These are phyloP conservation scores for Amazona vittata DNA, from an alignment of 2,113 vertebrate genomes.

Conservation along the genomic window DNA sequence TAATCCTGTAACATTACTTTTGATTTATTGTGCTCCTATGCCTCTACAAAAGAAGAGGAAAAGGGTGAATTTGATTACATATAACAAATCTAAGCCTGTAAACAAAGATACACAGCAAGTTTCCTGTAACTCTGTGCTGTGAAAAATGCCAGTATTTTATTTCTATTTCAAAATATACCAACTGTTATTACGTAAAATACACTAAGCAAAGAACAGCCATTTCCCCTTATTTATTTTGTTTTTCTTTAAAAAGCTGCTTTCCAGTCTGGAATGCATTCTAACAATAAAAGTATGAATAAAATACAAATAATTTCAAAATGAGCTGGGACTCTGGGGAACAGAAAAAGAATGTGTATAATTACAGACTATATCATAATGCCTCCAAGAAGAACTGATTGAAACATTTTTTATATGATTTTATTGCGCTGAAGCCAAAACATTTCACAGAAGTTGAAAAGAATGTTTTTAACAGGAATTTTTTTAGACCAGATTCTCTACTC, in stretches of 20 bases:
- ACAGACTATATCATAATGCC: not conserved
- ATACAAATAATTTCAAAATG: not conserved
- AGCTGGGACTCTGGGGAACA: not conserved
- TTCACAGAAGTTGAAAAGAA: not conserved
- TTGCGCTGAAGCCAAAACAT: not conserved
- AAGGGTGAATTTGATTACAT: not conserved
- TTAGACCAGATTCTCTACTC: not conserved
- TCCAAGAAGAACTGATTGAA: not conserved
- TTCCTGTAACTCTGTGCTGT: not conserved
- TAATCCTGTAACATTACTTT: not conserved
- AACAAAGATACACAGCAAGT: not conserved
- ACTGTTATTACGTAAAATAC: not conserved
- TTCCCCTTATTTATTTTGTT: slow-evolving; percentile 31
- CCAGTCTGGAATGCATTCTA: not conserved
- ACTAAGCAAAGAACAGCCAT: not conserved
- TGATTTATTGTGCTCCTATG: not conserved
- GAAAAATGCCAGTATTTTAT: slow-evolving; percentile 13
- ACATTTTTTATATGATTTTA: not conserved
- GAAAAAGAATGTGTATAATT: slow-evolving; percentile 2
- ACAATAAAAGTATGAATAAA: slow-evolving; percentile 35
- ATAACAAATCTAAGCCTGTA: not conserved
- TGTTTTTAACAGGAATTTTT: not conserved
- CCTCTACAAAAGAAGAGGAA: not conserved
- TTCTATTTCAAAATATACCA: slow-evolving; percentile 12
- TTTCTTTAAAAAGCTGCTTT: not conserved